A percentile compares a stretch with the other conserved stretches of the same genome.
These are phyloP conservation scores for Alitta virens DNA, from an alignment of 2,888 invertebrate genomes.

Conservation along the genomic window DNA sequence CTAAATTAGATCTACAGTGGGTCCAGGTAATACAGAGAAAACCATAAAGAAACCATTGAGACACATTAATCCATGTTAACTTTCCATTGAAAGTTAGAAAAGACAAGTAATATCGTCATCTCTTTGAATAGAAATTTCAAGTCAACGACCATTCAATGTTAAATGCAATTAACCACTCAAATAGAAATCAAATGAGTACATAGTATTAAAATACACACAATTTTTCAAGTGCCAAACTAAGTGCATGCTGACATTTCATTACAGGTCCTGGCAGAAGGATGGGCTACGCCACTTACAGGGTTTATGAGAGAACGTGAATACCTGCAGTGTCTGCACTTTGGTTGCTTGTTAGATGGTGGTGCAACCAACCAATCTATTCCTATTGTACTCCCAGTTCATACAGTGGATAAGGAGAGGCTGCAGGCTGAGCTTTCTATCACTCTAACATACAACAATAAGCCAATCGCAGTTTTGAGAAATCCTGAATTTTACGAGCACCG, in stretches of 20 bases:
- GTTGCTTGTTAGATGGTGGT: conserved; percentile 74
- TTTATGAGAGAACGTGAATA: conserved; percentile 97
- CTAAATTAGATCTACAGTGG: conserved; percentile 89
- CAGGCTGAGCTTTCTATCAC: conserved; percentile 62
- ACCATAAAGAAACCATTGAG: no score
- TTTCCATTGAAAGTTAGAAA: no score
- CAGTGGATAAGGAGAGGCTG: conserved; percentile 70
- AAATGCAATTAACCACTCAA: no score
- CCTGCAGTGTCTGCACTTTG: conserved; percentile 87
- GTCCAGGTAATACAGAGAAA: conserved; percentile 65
- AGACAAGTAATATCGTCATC: no score
- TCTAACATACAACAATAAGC: conserved; percentile 55
- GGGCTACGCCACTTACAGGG: conserved; percentile 93
- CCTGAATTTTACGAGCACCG: conserved; percentile 93
- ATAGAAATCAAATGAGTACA: no score
- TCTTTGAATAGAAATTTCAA: no score
- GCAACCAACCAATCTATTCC: conserved; percentile 91
- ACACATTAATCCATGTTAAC: no score
- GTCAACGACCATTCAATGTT: no score
- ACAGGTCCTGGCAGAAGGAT: conserved; percentile 85
- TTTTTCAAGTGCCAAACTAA: no score
- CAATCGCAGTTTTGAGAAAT: conserved; percentile 57
- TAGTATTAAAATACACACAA: no score
- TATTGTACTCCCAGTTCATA: conserved; percentile 81
- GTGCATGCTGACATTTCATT: no score